Percentiles rank a stretch among this genome's conserved stretches.
Conservation (phyloP, 2,888 invertebrate genomes). For the Hypsopygia costalis region DNA sequence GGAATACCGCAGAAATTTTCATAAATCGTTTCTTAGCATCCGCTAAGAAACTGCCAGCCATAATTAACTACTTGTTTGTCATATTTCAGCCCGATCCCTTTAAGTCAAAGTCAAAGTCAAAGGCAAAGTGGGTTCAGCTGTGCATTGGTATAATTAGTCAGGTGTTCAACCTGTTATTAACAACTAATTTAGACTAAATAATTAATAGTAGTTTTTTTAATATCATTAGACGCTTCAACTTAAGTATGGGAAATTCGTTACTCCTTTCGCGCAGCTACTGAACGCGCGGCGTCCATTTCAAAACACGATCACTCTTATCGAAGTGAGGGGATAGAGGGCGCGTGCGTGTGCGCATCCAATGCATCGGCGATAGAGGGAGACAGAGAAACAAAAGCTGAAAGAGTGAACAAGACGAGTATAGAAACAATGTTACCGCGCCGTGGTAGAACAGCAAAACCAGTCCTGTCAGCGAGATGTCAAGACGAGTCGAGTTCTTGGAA, state of each 20-base stretch:
- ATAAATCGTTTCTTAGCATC: too few relatives aligned
- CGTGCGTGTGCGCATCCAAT: slow-evolving; percentile 73
- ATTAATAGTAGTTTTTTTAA: too few relatives aligned
- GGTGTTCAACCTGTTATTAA: too few relatives aligned
- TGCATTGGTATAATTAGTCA: too few relatives aligned
- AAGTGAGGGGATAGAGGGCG: slow-evolving; percentile 66
- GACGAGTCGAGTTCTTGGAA: slow-evolving; percentile 77
- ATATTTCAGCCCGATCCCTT: too few relatives aligned
- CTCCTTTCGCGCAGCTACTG: slow-evolving; percentile 66
- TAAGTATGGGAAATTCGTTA: slow-evolving; percentile 59
- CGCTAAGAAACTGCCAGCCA: too few relatives aligned
- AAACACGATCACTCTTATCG: slow-evolving; percentile 69
- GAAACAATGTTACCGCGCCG: slow-evolving; percentile 65
- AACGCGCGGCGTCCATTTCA: slow-evolving; percentile 64
- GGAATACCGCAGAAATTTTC: too few relatives aligned
- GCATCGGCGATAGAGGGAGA: slow-evolving; percentile 47
- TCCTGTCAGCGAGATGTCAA: slow-evolving; percentile 79
- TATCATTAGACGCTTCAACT: slow-evolving; percentile 39
- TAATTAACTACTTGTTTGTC: too few relatives aligned
- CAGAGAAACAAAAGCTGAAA: slow-evolving; percentile 19
- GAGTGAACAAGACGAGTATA: slow-evolving; percentile 47
- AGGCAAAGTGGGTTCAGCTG: too few relatives aligned
- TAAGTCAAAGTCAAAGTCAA: too few relatives aligned
- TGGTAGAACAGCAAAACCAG: slow-evolving; percentile 73
- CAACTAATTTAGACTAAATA: too few relatives aligned